Base-by-base conservation (phyloP, 2,888 invertebrate genomes). In the Itoplectis maculator region DNA sequence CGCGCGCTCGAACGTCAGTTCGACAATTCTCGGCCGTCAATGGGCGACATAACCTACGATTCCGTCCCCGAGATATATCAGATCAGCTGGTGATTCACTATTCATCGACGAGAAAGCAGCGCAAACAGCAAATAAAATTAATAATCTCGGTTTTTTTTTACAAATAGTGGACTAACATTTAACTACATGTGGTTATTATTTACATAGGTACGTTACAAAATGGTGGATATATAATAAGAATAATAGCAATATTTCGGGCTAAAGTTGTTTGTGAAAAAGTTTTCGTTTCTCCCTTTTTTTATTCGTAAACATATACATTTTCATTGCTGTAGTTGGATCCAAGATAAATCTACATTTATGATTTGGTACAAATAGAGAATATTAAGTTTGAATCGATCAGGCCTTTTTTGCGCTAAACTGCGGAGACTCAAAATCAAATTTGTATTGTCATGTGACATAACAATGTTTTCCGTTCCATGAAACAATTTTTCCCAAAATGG, bases 121-220 rank as follows among this genome's bases (percentile, higher is more conserved):
- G 5, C 13, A 37, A 37, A 35, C 35, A 37, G 13, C 9, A 20
- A 7, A 11, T 1, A 29, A 15, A 59, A 15, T 7, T 5, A 35
- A 59, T 37, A 15, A 15, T 8, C 7, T 15, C 2, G 2, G 35
- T 1, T n/a, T 59, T 59, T 4, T 13, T 45, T 45, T 29, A 29
- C 2, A 23, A 18, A 23, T 37, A 37, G 37, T 61, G 5, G 20
- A 9, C 3, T 42, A 7, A 23, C 15, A 8, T 45, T n/a, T 18
- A 69, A 47, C 56, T 61, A 61, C 73, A 77, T 77, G 77, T 18
- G 7, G 35, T 63, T 54, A 11, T 40, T 51, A 63, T 54, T 73
- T 37, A 73, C 35, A 45, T 69, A 69, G 54, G 73, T 77, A 59
- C 8, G 45, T 61, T 18, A 37, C 37, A 15, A 37, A 72, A 54